Conservation (phyloP, 2,797 vertebrate genomes). For the Clarias pachynema region DNA sequence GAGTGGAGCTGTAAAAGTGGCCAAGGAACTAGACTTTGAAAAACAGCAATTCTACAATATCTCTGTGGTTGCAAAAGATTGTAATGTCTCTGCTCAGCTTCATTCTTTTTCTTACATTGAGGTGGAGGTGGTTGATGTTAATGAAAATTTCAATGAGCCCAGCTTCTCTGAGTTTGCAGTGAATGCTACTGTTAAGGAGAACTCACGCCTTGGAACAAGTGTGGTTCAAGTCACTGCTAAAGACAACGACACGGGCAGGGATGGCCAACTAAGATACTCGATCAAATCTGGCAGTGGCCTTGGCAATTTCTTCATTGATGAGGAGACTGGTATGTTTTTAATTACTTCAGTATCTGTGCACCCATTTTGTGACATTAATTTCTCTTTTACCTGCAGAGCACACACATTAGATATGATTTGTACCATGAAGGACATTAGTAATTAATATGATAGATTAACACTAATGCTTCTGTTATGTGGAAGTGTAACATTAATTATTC, state of each 20-base stretch:
- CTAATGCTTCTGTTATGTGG: conserved; percentile 28
- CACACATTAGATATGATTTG: conserved; percentile 32
- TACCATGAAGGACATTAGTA: conserved; percentile 17
- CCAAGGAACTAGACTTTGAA: conserved; percentile 90
- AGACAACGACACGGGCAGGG: conserved; percentile 88
- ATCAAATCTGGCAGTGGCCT: conserved; percentile 89
- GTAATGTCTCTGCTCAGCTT: conserved; percentile 80
- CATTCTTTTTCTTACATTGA: conserved; percentile 86
- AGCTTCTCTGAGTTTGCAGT: conserved; percentile 87
- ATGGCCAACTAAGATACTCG: conserved; percentile 88
- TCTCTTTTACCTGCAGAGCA: conserved; percentile 14
- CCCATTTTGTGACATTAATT: conserved; percentile 11
- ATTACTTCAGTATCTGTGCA: conserved; percentile 24
- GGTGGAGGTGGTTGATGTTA: conserved; percentile 92
- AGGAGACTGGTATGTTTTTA: conserved; percentile 89
- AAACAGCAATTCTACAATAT: conserved; percentile 90
- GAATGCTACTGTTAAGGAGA: conserved; percentile 89
- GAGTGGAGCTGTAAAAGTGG: conserved; percentile 85
- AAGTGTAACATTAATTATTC: conserved; percentile 25
- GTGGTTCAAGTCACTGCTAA: conserved; percentile 86
- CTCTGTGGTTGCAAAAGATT: conserved; percentile 88
- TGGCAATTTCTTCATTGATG: conserved; percentile 91
- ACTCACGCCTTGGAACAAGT: conserved; percentile 85
- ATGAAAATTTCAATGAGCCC: conserved; percentile 91
- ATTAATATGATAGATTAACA: conserved; percentile 38